Percentiles rank a stretch among this genome's conserved stretches.
Evolutionary conservation across 2,888 invertebrate species (phyloP).

Genomic region (Eurytoma adleriae): DNA sequence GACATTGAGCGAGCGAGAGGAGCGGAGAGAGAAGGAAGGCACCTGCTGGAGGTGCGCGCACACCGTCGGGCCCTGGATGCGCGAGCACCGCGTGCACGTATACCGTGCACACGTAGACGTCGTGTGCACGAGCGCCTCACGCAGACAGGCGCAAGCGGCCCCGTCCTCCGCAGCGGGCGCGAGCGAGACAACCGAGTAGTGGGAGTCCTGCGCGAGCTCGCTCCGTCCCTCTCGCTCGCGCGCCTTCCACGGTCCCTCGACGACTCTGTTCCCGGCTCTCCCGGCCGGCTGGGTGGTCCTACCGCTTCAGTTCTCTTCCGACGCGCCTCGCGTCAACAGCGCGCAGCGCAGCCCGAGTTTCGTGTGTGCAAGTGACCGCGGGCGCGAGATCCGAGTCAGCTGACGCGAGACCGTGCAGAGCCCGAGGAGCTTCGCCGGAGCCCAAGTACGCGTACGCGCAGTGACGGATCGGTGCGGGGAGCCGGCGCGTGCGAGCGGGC

Average conservation of each 20-base stretch:
- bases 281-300: slow-evolving; percentile 76
- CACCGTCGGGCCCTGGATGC: neutral
- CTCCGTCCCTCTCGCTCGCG: slow-evolving; percentile 34
- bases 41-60: slow-evolving; percentile 68
- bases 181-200: slow-evolving; percentile 24
- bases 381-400: neutral
- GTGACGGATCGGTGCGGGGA: neutral
- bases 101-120: slow-evolving; percentile 4
- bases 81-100: slow-evolving; percentile 2
- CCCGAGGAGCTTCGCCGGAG: neutral
- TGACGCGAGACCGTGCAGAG: slow-evolving; percentile 59
- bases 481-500: neutral
- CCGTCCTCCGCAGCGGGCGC: neutral
- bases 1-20: slow-evolving; percentile 70
- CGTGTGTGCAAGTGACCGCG: neutral
- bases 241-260: slow-evolving; percentile 58
- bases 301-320: slow-evolving; percentile 76
- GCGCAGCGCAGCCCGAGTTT: neutral
- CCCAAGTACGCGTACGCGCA: too few species aligned
- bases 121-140: neutral
- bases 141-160: slow-evolving; percentile 3
- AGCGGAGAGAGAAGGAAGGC: slow-evolving; percentile 59
- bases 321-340: slow-evolving; percentile 68
- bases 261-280: slow-evolving; percentile 61
- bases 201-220: slow-evolving; percentile 25